Evolutionary conservation across 2,113 vertebrate genomes (phyloP).

Genomic region (Pavo muticus): DNA sequence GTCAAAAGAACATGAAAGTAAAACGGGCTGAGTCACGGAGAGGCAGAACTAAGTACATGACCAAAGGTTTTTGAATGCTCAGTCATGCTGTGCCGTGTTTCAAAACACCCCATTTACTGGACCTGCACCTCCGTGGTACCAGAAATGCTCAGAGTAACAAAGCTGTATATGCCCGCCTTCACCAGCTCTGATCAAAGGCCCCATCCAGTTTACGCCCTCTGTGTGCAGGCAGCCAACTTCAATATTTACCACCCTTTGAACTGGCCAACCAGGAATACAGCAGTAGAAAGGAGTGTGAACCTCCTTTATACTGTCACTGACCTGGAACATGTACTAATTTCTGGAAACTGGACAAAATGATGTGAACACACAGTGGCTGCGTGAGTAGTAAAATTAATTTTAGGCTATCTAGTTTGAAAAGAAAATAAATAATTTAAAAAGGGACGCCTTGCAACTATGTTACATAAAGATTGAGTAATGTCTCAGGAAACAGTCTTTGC

Average conservation of each 20-base stretch:
- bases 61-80: background rate
- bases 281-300: background rate
- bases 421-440: background rate
- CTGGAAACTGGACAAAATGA: background rate
- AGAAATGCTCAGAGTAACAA: background rate
- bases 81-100: background rate
- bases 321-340: background rate
- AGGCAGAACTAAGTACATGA: background rate
- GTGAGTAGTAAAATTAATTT: background rate
- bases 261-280: constrained; percentile 14
- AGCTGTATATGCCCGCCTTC: background rate
- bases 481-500: background rate
- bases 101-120: background rate
- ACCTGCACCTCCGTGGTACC: background rate
- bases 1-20: background rate
- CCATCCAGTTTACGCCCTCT: constrained; percentile 51
- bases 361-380: background rate
- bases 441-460: background rate
- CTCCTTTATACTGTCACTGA: background rate
- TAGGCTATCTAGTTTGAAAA: background rate
- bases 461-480: background rate
- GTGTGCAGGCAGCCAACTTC: constrained; percentile 50
- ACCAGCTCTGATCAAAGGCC: background rate
- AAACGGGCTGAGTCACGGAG: background rate
- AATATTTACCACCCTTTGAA: constrained; percentile 64